These are phyloP conservation scores for Tachysurus fulvidraco DNA, from an alignment of 2,113 vertebrate species.

Conservation along the genomic window DNA sequence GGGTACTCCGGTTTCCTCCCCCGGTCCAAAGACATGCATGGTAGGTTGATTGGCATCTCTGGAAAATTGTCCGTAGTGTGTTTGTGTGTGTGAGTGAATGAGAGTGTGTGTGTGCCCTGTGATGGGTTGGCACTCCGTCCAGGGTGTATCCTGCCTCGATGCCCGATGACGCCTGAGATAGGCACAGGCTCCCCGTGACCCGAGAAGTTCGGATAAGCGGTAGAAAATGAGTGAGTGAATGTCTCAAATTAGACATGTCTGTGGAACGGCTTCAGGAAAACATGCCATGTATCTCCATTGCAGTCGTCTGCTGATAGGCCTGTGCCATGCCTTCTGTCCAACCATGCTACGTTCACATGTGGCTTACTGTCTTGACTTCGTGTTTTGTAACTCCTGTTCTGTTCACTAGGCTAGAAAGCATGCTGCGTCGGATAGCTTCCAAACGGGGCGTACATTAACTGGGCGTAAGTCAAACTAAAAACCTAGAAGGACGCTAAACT, in stretches of 20 bases:
- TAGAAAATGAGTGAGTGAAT: no score
- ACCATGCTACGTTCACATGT: neutral
- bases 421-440: neutral
- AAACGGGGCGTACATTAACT: neutral
- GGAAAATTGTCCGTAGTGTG: no score
- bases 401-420: neutral
- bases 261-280: neutral
- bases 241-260: neutral
- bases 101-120: no score
- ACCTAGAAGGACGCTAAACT: neutral
- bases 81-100: no score
- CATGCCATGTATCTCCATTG: neutral
- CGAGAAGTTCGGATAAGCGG: no score
- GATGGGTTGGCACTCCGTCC: no score
- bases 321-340: neutral
- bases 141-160: no score
- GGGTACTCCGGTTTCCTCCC: no score
- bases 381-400: neutral
- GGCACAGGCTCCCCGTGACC: no score
- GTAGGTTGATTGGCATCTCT: no score
- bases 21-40: no score
- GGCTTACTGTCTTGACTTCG: neutral
- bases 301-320: neutral
- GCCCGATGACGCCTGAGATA: no score
- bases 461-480: neutral